Evolutionary conservation across 1,140 invertebrate species (phyloP), one percentile per base, ranked within the genome.

Genomic region (Sinonovacula constricta): DNA sequence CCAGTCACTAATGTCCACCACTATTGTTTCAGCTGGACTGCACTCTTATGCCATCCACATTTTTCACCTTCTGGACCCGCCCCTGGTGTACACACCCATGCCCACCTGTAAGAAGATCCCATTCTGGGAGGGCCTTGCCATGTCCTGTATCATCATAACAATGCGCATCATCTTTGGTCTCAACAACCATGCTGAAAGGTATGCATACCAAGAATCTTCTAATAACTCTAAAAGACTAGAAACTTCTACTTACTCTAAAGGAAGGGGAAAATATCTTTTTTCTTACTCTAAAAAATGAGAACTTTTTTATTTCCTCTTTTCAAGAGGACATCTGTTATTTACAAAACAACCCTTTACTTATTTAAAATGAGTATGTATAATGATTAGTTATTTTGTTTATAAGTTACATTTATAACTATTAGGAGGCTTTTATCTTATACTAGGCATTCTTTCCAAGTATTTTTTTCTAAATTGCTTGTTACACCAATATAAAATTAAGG

Each of bases 171-270:
- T 79, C 30, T 79, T 85, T 75, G 82, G 82, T 10, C 28, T 85
- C 5, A 69, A 84, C 66, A 80, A 84, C 56, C 30, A 39, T 18
- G 79, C 70, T 33, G 84, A 85, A 66, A 81, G 79, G 84, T 85
- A 33, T 45, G 70, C 72, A 3, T 7, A 7, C 39, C 18, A 18
- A 10, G 7, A 45, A 45, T 18, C 39, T 45, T 45, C 18, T 10
- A 45, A 7, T 18, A 10, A 10, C 7, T 45, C 7, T 45, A 45
- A 10, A 45, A 7, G 7, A 45, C n/a, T 45, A 10, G 7, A 45
- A 45, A 7, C 39, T 45, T 45, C 18, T 10, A 45, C 39, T 18
- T 45, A 10, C 7, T 45, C 7, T 45, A 45, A 10, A 45, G 7
- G 7, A 45, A 45, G 7, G 39, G 39, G 18, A 7, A 45, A 7